These are phyloP conservation scores for Yponomeuta evonymella DNA, from an alignment of 2,888 invertebrate genomes.

Conservation along the genomic window DNA sequence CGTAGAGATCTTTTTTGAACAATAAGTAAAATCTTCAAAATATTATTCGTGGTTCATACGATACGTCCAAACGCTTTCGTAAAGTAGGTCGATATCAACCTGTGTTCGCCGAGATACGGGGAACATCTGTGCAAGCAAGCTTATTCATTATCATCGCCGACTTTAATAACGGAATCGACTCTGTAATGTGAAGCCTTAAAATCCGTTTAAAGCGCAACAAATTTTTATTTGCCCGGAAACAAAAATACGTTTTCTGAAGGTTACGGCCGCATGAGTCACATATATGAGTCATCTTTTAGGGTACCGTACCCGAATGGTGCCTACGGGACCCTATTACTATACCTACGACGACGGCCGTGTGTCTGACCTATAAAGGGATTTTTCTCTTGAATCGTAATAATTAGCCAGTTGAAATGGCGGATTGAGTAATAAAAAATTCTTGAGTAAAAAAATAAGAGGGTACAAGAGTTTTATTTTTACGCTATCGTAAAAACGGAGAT, in stretches of 20 bases:
- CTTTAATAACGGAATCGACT: conserved; percentile 26
- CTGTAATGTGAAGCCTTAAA: conserved; percentile 22
- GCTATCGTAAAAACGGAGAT: too few species aligned
- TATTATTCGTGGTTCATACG: background rate
- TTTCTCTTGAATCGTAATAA: too few species aligned
- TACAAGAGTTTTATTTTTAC: too few species aligned
- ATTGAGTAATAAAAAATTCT: too few species aligned
- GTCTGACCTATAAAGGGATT: too few species aligned
- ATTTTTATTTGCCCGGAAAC: background rate
- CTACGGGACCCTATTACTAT: too few species aligned
- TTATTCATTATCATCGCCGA: conserved; percentile 12
- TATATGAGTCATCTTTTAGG: too few species aligned
- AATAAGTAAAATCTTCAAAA: background rate
- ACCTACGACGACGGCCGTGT: too few species aligned
- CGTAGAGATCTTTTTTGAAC: too few species aligned
- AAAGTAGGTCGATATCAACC: conserved; percentile 18
- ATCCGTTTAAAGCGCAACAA: background rate
- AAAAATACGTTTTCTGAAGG: background rate
- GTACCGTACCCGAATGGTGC: too few species aligned
- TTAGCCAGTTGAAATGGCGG: too few species aligned
- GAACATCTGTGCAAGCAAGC: conserved; percentile 19
- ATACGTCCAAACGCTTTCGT: background rate
- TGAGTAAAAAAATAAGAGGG: too few species aligned
- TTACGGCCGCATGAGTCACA: background rate
- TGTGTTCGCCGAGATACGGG: conserved; percentile 11